Conservation (phyloP, 2,797 vertebrate genomes). For the Lerista edwardsae region DNA sequence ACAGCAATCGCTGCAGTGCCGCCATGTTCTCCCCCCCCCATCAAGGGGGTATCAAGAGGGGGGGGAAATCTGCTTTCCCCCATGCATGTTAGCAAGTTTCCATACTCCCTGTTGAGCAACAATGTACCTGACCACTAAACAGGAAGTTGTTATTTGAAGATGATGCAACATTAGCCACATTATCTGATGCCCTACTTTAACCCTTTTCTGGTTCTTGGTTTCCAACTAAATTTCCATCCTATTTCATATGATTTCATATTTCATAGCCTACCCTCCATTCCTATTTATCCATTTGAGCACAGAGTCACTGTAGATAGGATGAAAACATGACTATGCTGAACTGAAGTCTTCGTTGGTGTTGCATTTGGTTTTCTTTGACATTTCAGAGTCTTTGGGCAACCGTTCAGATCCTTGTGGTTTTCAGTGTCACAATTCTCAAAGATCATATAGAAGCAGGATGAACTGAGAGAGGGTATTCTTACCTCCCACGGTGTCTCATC, state of each 20-base stretch:
- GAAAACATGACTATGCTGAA: neutral
- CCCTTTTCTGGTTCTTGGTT: neutral
- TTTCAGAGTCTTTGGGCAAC: neutral
- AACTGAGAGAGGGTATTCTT: neutral
- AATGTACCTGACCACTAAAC: neutral
- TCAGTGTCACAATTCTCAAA: neutral
- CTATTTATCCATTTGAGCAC: too few relatives aligned
- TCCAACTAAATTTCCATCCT: neutral
- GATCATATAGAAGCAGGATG: neutral
- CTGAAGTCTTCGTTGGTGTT: neutral
- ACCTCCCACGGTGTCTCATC: neutral
- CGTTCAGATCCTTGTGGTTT: neutral
- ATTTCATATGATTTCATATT: neutral
- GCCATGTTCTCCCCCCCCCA: too few relatives aligned
- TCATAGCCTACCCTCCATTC: too few relatives aligned
- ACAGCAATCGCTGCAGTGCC: too few relatives aligned
- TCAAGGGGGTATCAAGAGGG: too few relatives aligned
- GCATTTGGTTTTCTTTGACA: neutral
- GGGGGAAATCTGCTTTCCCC: too few relatives aligned
- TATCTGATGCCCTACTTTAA: neutral
- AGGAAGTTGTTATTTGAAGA: neutral
- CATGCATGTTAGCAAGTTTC: neutral
- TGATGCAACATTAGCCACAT: neutral
- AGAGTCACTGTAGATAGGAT: too few relatives aligned
- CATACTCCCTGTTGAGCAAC: neutral